Evolutionary conservation across 2,888 invertebrate species (phyloP).

Genomic region (Xestia rhomboidea): DNA sequence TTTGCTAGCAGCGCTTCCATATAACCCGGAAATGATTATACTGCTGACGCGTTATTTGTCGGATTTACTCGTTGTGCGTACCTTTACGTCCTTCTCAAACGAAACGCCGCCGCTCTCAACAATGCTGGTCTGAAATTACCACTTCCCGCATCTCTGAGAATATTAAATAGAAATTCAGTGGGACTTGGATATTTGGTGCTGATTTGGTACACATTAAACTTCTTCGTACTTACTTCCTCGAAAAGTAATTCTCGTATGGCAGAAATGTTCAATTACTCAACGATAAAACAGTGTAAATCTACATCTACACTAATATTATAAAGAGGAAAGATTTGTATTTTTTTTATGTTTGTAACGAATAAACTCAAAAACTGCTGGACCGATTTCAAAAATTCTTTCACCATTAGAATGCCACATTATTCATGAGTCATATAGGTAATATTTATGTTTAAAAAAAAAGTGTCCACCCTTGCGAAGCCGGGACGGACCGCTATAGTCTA

Average conservation of each 20-base stretch:
- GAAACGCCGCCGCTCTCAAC: neutral
- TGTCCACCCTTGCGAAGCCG: neutral
- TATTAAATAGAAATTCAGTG: neutral
- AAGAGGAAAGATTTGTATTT: no score
- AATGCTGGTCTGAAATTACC: conserved; percentile 9
- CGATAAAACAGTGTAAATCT: neutral
- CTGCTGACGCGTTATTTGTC: neutral
- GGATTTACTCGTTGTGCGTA: neutral
- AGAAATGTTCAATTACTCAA: neutral
- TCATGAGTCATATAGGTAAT: no score
- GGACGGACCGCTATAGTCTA: no score
- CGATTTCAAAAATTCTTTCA: no score
- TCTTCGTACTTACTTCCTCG: neutral
- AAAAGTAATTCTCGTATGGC: neutral
- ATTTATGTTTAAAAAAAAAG: neutral
- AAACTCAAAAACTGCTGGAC: no score
- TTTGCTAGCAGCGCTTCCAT: neutral
- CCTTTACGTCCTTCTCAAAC: neutral
- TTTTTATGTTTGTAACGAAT: no score
- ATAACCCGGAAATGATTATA: neutral
- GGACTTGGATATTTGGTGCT: neutral
- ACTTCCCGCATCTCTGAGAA: neutral
- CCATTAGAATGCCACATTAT: no score
- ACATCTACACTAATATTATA: no score
- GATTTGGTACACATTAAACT: neutral